Percentiles rank a stretch among this genome's conserved stretches.
phyloP scores from a whole-genome alignment of 2,888 invertebrate species.

The Ophioninae sp. region DNA sequence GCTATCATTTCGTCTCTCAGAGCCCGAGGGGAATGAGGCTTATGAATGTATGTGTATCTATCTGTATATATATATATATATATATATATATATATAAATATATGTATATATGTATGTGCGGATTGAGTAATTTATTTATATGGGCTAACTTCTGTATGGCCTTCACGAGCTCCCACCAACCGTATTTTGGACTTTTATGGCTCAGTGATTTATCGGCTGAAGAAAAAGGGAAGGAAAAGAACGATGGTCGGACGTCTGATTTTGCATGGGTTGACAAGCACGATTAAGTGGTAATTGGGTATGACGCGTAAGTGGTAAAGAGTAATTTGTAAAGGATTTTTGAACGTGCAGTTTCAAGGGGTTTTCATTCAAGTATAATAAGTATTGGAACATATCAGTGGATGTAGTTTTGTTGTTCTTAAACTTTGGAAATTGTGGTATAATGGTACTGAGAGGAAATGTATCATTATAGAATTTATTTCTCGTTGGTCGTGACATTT shows the following conservation, averaged over 20 bases:
- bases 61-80: not conserved
- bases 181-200: not conserved
- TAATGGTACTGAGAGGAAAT: no score
- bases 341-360: not conserved
- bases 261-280: not conserved
- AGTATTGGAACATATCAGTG: not conserved
- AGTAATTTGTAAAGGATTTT: not conserved
- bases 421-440: not conserved
- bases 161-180: not conserved
- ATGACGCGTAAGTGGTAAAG: not conserved
- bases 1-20: slow-evolving; percentile 68
- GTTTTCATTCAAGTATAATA: not conserved
- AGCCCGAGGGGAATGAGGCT: slow-evolving; percentile 46
- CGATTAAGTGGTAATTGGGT: not conserved
- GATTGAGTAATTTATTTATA: slow-evolving; percentile 9
- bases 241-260: not conserved
- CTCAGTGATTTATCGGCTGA: not conserved
- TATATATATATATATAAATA: not conserved
- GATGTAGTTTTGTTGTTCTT: not conserved
- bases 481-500: not conserved
- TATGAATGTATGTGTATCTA: not conserved
- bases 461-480: not conserved
- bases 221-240: not conserved
- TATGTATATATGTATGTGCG: not conserved
- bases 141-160: slow-evolving; percentile 5